A percentile compares a stretch with the other conserved stretches of the same genome.
Conservation (phyloP, 2,888 invertebrate species). For the Pristionchus japonicus region DNA sequence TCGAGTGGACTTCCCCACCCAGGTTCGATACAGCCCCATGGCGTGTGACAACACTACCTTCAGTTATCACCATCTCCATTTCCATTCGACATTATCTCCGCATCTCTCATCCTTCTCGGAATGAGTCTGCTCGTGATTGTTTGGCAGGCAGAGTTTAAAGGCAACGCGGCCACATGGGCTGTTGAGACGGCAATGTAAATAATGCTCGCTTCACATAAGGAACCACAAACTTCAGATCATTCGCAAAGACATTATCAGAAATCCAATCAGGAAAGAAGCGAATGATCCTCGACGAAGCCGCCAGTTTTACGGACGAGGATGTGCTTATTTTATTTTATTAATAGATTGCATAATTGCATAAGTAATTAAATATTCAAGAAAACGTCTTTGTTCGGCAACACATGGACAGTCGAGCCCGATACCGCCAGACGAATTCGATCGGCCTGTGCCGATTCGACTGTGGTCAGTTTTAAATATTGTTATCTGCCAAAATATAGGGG, state of each 20-base stretch:
- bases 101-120: not conserved
- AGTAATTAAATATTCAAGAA: not conserved
- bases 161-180: not conserved
- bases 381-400: not conserved
- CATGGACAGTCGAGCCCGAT: not conserved
- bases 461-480: not conserved
- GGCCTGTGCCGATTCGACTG: not conserved
- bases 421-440: not conserved
- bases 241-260: not conserved
- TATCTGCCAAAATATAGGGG: no score
- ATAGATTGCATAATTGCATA: no score
- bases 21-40: not conserved
- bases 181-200: not conserved
- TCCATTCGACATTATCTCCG: not conserved
- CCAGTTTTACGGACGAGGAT: not conserved
- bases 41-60: not conserved
- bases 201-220: not conserved
- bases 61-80: not conserved
- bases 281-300: not conserved
- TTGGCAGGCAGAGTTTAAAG: not conserved
- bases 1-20: not conserved
- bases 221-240: not conserved
- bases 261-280: not conserved
- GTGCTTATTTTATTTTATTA: not conserved
- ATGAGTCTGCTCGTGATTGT: not conserved